Evolutionary conservation across 64 coral and sea anemone species (phyloP).

Genomic region (Exaiptasia diaphana): DNA sequence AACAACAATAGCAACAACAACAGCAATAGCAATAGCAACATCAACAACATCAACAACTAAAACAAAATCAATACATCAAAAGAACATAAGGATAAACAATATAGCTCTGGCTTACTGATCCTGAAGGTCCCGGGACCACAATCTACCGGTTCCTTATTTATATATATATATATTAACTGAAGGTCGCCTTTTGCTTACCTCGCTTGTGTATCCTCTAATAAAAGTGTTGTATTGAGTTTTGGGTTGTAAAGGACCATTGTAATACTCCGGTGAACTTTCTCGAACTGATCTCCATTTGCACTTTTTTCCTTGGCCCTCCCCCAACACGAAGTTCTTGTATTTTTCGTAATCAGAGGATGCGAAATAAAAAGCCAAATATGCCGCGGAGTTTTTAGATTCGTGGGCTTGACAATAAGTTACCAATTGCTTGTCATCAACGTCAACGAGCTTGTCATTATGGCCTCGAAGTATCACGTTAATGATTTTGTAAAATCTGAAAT

Average conservation of each 20-base stretch:
- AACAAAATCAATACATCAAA: too few relatives aligned
- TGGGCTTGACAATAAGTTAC: conserved; percentile 14
- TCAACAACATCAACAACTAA: too few relatives aligned
- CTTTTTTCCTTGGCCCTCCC: neutral
- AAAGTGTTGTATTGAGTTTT: conserved; percentile 14
- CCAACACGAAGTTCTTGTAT: conserved; percentile 12
- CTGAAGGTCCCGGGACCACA: too few relatives aligned
- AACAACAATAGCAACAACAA: too few relatives aligned
- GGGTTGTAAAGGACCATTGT: conserved; percentile 11
- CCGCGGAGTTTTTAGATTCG: neutral
- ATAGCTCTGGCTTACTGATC: too few relatives aligned
- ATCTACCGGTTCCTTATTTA: too few relatives aligned
- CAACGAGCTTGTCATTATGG: neutral
- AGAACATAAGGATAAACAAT: too few relatives aligned
- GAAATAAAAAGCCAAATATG: conserved; percentile 11
- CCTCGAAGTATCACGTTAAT: neutral
- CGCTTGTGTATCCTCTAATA: neutral
- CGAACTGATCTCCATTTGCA: neutral
- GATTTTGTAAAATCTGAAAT: neutral
- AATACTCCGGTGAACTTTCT: neutral
- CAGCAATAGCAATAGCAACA: too few relatives aligned
- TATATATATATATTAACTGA: too few relatives aligned
- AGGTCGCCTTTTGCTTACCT: conserved; percentile 26
- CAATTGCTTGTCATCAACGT: neutral
- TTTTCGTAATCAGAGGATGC: neutral